These are phyloP conservation scores for Aphelinus atriplicis DNA, from an alignment of 1,140 invertebrate species.

Conservation along the genomic window DNA sequence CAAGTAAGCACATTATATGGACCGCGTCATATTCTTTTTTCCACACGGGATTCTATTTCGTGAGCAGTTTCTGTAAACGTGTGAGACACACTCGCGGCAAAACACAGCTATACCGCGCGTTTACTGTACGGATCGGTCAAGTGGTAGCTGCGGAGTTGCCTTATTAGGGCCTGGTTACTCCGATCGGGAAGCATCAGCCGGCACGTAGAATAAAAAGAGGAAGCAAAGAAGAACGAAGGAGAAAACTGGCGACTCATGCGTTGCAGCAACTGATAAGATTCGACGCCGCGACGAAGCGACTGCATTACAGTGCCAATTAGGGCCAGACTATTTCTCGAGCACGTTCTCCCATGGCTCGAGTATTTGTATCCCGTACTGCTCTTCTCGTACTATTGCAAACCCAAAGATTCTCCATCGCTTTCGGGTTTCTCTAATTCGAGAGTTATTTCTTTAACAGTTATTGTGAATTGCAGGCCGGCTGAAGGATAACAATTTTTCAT, in stretches of 20 bases:
- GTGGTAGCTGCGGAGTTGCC: slow-evolving; percentile 6
- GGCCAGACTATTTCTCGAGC: slow-evolving; percentile 32
- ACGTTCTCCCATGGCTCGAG: not conserved
- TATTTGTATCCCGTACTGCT: too few species aligned
- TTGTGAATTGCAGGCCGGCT: too few species aligned
- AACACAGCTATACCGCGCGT: not conserved
- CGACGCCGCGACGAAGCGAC: not conserved
- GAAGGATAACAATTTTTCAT: too few species aligned
- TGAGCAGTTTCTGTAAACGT: too few species aligned
- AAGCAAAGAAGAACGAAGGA: not conserved
- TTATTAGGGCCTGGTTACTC: slow-evolving; percentile 19
- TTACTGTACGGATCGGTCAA: slow-evolving; percentile 3
- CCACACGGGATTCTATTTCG: too few species aligned
- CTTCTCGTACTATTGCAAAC: too few species aligned
- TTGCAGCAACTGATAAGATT: slow-evolving; percentile 17
- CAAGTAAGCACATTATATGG: too few species aligned
- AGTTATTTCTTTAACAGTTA: too few species aligned
- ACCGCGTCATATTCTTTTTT: too few species aligned
- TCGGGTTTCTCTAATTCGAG: too few species aligned
- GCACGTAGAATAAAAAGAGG: not conserved
- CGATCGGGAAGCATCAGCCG: not conserved
- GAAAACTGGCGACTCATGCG: not conserved
- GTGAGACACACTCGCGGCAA: too few species aligned
- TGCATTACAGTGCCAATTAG: slow-evolving; percentile 38
- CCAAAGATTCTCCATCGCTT: too few species aligned